Conservation (phyloP, 2,113 vertebrate genomes). For the Alectura lathami region DNA sequence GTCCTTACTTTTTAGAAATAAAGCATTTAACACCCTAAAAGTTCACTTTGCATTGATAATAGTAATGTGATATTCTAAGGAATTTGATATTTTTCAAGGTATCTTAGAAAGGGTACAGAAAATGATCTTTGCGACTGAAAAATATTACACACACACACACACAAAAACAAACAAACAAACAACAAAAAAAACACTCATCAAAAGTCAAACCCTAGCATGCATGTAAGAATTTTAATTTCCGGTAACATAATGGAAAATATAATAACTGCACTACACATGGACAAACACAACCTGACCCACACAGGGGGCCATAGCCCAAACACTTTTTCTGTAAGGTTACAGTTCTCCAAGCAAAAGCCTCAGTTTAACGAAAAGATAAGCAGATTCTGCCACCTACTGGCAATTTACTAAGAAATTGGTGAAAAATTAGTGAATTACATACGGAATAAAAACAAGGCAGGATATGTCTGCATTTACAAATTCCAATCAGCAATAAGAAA, state of each 20-base stretch:
- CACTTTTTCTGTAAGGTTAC: background rate
- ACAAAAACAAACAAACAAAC: no score
- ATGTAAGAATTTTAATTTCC: background rate
- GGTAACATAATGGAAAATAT: background rate
- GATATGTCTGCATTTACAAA: background rate
- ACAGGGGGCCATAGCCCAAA: background rate
- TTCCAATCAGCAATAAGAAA: background rate
- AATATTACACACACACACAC: no score
- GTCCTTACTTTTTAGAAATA: background rate
- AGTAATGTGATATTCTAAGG: background rate
- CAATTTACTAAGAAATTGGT: background rate
- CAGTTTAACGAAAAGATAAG: background rate
- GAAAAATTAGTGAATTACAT: background rate
- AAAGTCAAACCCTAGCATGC: background rate
- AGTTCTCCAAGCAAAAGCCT: background rate
- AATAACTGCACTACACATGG: background rate
- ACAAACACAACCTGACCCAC: no score
- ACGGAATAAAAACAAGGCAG: background rate
- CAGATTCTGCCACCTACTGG: conserved; percentile 23
- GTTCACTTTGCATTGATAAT: background rate
- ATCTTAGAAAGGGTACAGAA: background rate
- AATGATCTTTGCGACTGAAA: background rate
- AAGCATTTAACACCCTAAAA: background rate
- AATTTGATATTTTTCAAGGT: background rate
- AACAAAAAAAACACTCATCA: background rate